A percentile compares a stretch with the other conserved stretches of the same genome.
phyloP scores from a whole-genome alignment of 2,797 vertebrate species.

The Octomys mimax region DNA sequence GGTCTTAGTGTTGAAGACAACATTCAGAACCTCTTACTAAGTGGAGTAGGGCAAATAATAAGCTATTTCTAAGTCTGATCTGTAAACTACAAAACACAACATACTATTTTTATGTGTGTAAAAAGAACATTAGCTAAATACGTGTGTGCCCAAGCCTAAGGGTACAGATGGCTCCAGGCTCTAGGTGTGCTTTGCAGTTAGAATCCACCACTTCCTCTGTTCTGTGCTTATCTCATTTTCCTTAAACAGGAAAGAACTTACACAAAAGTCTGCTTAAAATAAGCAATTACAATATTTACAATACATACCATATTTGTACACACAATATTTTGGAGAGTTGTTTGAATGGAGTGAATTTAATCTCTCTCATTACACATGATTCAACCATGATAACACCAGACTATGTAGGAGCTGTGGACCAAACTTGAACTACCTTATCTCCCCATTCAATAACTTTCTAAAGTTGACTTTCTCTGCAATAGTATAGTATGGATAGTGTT shows the following conservation, averaged over 20 bases:
- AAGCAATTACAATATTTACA: not conserved
- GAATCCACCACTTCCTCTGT: not conserved
- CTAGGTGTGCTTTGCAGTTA: not conserved
- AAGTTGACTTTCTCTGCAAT: not conserved
- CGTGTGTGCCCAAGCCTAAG: not conserved
- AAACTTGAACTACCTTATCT: not conserved
- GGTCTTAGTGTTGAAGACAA: not conserved
- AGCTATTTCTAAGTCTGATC: not conserved
- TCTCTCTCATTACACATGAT: not conserved
- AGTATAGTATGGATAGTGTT: too few species aligned
- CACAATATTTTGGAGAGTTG: not conserved
- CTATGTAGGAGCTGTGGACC: not conserved
- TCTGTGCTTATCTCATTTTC: not conserved
- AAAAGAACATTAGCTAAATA: not conserved
- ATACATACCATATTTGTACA: too few species aligned
- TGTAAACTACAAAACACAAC: not conserved
- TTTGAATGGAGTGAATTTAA: not conserved
- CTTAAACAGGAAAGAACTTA: not conserved
- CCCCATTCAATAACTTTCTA: not conserved
- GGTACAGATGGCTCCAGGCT: not conserved
- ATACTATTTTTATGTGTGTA: not conserved
- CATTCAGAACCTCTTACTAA: not conserved
- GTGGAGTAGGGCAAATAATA: not conserved
- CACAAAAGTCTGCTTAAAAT: not conserved
- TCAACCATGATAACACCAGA: not conserved